A percentile compares a stretch with the other conserved stretches of the same genome.
These are phyloP conservation scores for Dysdera silvatica DNA, from an alignment of 1,140 invertebrate genomes.

Conservation along the genomic window DNA sequence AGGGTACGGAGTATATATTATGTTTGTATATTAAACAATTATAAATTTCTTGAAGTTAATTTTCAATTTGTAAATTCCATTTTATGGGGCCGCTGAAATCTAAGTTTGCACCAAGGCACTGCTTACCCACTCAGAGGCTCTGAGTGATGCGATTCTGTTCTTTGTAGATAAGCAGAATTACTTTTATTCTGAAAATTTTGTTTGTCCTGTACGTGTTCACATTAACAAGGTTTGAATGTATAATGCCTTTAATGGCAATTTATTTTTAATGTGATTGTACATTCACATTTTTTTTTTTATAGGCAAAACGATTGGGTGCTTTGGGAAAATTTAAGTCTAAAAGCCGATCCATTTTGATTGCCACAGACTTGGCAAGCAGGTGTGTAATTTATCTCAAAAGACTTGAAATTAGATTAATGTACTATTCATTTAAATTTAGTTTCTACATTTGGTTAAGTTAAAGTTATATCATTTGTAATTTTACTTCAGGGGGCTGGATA, in stretches of 20 bases:
- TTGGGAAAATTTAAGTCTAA: conserved; percentile 89
- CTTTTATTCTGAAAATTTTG: not conserved
- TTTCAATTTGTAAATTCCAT: no score
- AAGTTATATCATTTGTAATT: conserved; percentile 5
- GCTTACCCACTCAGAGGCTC: no score
- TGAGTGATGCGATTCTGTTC: no score
- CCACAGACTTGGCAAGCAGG: conserved; percentile 96
- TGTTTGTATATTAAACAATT: no score
- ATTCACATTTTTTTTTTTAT: conserved; percentile 37
- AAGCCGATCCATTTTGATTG: conserved; percentile 65
- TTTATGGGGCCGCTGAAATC: no score
- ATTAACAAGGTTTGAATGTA: not conserved
- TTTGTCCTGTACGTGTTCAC: no score
- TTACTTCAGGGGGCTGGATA: conserved; percentile 79
- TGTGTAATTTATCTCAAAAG: conserved; percentile 42
- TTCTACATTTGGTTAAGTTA: not conserved
- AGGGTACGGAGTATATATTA: no score
- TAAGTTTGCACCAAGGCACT: no score
- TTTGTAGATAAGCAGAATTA: no score
- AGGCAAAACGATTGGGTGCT: conserved; percentile 82
- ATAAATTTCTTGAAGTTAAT: no score
- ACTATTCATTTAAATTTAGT: not conserved
- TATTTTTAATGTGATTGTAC: conserved; percentile 16
- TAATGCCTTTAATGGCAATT: not conserved
- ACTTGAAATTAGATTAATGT: not conserved